phyloP scores from a whole-genome alignment of 2,888 invertebrate genomes.

The Epinotia bilunana region DNA sequence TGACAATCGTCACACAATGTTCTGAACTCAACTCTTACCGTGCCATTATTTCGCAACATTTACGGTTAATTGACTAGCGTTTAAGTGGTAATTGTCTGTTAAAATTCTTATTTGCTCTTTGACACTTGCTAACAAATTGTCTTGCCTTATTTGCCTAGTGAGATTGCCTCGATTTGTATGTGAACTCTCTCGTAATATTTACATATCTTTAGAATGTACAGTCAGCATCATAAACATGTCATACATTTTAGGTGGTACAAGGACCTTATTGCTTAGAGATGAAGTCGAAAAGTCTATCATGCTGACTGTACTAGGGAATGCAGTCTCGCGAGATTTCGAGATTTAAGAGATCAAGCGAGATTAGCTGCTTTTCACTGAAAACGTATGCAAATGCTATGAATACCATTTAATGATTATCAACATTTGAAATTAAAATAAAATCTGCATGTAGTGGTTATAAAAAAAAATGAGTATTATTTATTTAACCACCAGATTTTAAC shows the following conservation, averaged over 20 bases:
- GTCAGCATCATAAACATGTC: background rate
- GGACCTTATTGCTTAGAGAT: too few relatives aligned
- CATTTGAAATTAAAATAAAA: too few relatives aligned
- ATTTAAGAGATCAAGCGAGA: too few relatives aligned
- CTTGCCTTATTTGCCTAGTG: background rate
- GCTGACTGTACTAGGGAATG: too few relatives aligned
- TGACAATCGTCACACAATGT: conserved; percentile 34
- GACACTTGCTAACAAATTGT: conserved; percentile 24
- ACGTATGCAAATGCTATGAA: too few relatives aligned
- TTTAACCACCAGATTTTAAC: too few relatives aligned
- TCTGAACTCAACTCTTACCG: conserved; percentile 34
- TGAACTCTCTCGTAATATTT: background rate
- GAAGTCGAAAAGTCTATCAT: too few relatives aligned
- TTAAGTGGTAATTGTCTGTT: conserved; percentile 31
- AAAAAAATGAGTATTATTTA: too few relatives aligned
- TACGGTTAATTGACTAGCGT: conserved; percentile 31
- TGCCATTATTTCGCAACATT: conserved; percentile 36
- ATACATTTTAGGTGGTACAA: background rate
- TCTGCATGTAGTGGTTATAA: too few relatives aligned
- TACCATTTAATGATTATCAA: too few relatives aligned
- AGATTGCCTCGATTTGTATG: background rate
- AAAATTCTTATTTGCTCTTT: conserved; percentile 27
- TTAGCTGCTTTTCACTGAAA: too few relatives aligned
- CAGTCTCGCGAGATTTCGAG: too few relatives aligned
- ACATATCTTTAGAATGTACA: background rate